Base-by-base conservation (phyloP, 2,797 vertebrate genomes). In the Artibeus lituratus region DNA sequence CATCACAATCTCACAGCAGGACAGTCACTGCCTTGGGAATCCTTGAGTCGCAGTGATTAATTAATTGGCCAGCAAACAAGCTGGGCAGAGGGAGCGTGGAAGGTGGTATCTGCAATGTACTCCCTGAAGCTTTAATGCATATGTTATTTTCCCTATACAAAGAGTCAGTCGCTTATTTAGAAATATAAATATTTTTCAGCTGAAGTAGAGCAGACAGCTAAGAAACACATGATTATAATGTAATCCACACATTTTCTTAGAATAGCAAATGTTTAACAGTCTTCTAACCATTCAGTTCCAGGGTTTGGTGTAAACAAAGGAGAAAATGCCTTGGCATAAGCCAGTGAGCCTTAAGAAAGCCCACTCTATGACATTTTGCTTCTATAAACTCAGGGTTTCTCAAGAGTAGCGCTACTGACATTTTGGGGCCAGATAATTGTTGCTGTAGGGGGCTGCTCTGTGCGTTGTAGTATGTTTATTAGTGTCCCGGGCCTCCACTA, bases 101-200 rank as follows among this genome's bases (percentile, higher is more conserved):
- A 94, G 94, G 85, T 82, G 91, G 44, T 72, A 57, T 87, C 87
- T 92, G n/a, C 51, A 69, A 19, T 59, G 26, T 10, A 84, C 87
- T 95, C 89, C 93, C 91, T 8, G 39, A 51, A 92, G 97, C 83
- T 85, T 76, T 80, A 88, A 97, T 92, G 92, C 89, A 92, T 86
- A 91, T 95, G 93, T 96, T 96, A 96, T 95, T 97, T 96, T 96
- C 89, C 85, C 76, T 93, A 94, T 90, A 96, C 95, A 90, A 95
- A 95, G 92, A 97, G 69, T 74, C 91, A 95, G 94, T 78, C 26
- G 32, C 92, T 97, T 95, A 95, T 93, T 97, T 96, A 95, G 96
- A 97, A 97, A 95, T 94, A 96, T 81, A 96, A 97, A 97, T 96
- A 96, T 97, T 97, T 96, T 96, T 92, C 85, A 94, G 93, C 87